These are phyloP conservation scores for Rhorus exstirpatorius DNA, from an alignment of 2,888 invertebrate genomes.

Conservation along the genomic window DNA sequence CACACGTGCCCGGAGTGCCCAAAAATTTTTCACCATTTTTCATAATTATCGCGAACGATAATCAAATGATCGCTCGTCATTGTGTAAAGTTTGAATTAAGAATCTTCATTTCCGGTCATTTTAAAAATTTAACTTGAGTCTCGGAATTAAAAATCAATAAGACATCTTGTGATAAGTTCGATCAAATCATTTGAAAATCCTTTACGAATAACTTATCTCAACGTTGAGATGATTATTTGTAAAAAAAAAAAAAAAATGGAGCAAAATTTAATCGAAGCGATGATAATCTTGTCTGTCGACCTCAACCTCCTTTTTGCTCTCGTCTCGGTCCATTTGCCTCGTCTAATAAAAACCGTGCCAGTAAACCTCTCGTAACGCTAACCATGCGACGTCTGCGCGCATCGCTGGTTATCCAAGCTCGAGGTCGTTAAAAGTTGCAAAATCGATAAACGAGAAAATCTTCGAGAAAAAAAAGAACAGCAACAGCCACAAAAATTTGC, in stretches of 20 bases:
- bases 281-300: slow-evolving; percentile 65
- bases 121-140: no score
- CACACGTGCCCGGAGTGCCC: no score
- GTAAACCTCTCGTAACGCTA: slow-evolving; percentile 41
- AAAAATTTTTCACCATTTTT: no score
- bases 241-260: slow-evolving; percentile 48
- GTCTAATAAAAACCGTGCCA: slow-evolving; percentile 50
- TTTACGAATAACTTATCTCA: neutral
- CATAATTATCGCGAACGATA: no score
- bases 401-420: slow-evolving; percentile 20
- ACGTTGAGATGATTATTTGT: slow-evolving; percentile 36
- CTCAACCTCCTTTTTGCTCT: slow-evolving; percentile 78
- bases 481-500: neutral
- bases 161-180: neutral
- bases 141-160: neutral
- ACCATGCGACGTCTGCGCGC: slow-evolving; percentile 10
- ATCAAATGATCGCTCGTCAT: no score
- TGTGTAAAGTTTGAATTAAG: no score
- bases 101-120: no score
- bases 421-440: slow-evolving; percentile 29
- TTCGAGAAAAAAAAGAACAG: neutral
- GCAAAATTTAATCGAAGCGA: slow-evolving; percentile 18
- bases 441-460: neutral
- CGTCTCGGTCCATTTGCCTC: slow-evolving; percentile 74
- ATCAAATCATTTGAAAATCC: neutral